A percentile compares a stretch with the other conserved stretches of the same genome.
Conservation (phyloP, 2,113 vertebrate genomes). For the Ageneiosus marmoratus region DNA sequence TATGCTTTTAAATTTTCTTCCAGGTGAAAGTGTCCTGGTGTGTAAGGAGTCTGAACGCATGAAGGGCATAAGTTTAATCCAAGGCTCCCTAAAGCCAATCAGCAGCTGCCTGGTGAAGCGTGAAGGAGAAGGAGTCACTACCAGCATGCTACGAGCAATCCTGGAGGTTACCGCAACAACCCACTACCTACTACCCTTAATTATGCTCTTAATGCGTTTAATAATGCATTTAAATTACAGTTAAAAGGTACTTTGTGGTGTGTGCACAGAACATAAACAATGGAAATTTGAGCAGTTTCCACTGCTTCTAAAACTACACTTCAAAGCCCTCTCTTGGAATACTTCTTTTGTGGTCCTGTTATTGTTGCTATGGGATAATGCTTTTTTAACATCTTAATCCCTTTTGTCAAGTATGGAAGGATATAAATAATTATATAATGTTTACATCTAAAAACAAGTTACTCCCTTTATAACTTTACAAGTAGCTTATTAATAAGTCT, state of each 20-base stretch:
- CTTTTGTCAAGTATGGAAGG: too few species aligned
- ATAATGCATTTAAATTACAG: not conserved
- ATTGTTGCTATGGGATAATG: not conserved
- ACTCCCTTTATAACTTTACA: not conserved
- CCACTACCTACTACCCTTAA: not conserved
- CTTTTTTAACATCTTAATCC: not conserved
- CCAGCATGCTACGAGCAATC: conserved; percentile 93
- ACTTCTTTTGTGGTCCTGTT: not conserved
- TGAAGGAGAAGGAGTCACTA: conserved; percentile 84
- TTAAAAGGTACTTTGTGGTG: not conserved
- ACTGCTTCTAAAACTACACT: not conserved
- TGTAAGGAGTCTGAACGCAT: conserved; percentile 89
- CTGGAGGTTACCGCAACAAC: conserved; percentile 76
- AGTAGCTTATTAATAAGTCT: not conserved
- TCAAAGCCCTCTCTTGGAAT: not conserved
- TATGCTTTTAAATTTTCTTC: not conserved
- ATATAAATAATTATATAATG: not conserved
- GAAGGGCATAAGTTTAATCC: conserved; percentile 85
- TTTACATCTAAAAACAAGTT: not conserved
- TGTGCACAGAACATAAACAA: not conserved
- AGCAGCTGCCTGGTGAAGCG: conserved; percentile 83
- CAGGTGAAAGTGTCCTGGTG: conserved; percentile 93
- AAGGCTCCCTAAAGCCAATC: conserved; percentile 86
- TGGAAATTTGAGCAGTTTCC: not conserved
- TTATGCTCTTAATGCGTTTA: conserved; percentile 63